Evolutionary conservation across 2,888 invertebrate species (phyloP).

Genomic region (Sesia bembeciformis): DNA sequence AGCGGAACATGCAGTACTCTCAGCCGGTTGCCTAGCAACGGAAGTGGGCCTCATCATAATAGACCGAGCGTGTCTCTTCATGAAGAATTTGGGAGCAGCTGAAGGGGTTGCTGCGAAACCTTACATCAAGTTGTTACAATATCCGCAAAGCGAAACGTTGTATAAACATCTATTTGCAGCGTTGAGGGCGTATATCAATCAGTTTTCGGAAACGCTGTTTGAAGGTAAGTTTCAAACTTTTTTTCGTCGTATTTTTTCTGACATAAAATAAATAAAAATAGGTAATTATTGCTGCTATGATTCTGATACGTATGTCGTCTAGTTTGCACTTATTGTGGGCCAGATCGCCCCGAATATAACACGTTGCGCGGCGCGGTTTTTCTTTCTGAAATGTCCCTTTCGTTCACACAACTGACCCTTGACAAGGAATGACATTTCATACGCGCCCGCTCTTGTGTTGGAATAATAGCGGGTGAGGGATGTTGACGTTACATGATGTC

Average conservation of each 20-base stretch:
- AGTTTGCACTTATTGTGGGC: too few relatives aligned
- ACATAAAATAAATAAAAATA: not conserved
- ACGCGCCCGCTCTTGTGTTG: too few relatives aligned
- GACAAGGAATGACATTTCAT: too few relatives aligned
- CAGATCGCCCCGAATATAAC: too few relatives aligned
- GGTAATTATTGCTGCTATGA: not conserved
- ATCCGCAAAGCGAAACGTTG: slow-evolving; percentile 92
- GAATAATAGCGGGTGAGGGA: too few relatives aligned
- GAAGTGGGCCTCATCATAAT: slow-evolving; percentile 92
- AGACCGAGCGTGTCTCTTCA: slow-evolving; percentile 90
- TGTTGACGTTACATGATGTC: too few relatives aligned
- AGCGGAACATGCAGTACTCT: slow-evolving; percentile 54
- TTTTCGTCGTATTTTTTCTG: not conserved
- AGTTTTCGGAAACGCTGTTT: slow-evolving; percentile 87
- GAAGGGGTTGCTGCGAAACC: slow-evolving; percentile 89
- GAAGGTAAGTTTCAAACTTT: slow-evolving; percentile 74
- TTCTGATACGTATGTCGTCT: too few relatives aligned
- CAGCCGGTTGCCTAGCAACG: slow-evolving; percentile 79
- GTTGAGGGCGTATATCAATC: slow-evolving; percentile 92
- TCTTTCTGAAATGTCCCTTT: too few relatives aligned
- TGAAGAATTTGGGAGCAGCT: slow-evolving; percentile 84
- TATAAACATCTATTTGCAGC: slow-evolving; percentile 95
- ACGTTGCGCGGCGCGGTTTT: too few relatives aligned
- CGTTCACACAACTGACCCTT: too few relatives aligned
- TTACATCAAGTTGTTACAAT: slow-evolving; percentile 88